Base-by-base conservation (phyloP, 2,113 vertebrate genomes). In the Egretta garzetta region DNA sequence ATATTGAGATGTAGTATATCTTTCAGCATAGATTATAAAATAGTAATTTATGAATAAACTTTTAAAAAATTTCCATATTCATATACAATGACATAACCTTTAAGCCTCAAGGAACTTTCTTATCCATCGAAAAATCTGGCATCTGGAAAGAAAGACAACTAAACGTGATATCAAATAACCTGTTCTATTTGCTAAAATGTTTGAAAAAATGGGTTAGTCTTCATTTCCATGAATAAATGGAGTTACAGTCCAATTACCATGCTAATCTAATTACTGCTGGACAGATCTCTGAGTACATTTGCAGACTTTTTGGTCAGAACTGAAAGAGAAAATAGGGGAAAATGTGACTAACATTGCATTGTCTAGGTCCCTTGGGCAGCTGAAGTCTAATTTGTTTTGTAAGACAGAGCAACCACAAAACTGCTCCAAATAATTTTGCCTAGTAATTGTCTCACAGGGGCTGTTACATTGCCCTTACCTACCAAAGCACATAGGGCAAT, bases 201-300 rank as follows among this genome's bases (percentile, higher is more conserved):
- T 33, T 75, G 13, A 30, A 74, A 82, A 80, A 60, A 73, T 28
- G 7, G 3, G 7, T 86, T 82, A 67, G 52, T 62, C 20, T 88
- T 90, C 20, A 86, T 91, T 88, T 92, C 71, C 52, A n/a, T 56
- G 33, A 90, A 73, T 55, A 75, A 75, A 91, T 81, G 26, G 66
- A 73, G 47, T 73, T 86, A 89, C 37, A 88, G 72, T 43, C 49
- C 73, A 93, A 87, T 81, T 79, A 52, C 43, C 49, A 67, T 27
- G 27, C 15, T 91, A 91, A 91, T 90, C 70, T 87, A 93, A 91
- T 87, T 89, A 93, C 28, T 47, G 21, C 47, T 43, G 80, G 90
- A 80, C 60, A 85, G 70, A 88, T 64, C 59, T 95, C 56, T 49
- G 27, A 68, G 49, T 47, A 37, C 18, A 89, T 77, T 47, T 91